These are phyloP conservation scores for Ptyas mucosa DNA, from an alignment of 2,113 vertebrate genomes.

Conservation along the genomic window DNA sequence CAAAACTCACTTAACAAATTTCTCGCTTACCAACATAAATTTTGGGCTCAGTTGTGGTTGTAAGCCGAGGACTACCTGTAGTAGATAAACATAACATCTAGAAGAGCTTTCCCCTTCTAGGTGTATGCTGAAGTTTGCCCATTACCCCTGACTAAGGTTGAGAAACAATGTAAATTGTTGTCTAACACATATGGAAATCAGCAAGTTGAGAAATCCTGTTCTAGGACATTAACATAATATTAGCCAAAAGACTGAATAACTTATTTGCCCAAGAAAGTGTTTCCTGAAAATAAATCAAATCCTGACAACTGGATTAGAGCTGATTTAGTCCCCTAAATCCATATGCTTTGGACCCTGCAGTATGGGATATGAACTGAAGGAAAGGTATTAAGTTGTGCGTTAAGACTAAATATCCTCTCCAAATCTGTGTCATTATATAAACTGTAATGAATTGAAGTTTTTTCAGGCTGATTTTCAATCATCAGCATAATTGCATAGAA, in stretches of 20 bases:
- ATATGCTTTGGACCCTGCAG: conserved; percentile 47
- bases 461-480: conserved; percentile 62
- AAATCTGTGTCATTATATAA: conserved; percentile 63
- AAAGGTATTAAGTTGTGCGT: conserved; percentile 49
- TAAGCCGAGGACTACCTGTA: background rate
- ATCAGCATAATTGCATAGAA: conserved; percentile 62
- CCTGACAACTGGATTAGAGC: conserved; percentile 41
- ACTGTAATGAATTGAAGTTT: conserved; percentile 60
- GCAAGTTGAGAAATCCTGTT: background rate
- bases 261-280: conserved; percentile 47
- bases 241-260: conserved; percentile 27
- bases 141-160: background rate
- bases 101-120: background rate
- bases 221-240: conserved; percentile 37
- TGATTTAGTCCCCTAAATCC: conserved; percentile 49
- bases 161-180: background rate
- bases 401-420: conserved; percentile 52
- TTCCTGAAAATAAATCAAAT: conserved; percentile 45
- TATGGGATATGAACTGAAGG: conserved; percentile 62
- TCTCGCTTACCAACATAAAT: too few species aligned
- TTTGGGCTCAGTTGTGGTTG: too few species aligned
- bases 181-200: background rate
- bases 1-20: too few species aligned
- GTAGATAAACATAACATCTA: conserved; percentile 37
- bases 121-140: background rate